These are phyloP conservation scores for Chalcosyrphus nemorum DNA, from an alignment of 2,888 invertebrate genomes.

Conservation along the genomic window DNA sequence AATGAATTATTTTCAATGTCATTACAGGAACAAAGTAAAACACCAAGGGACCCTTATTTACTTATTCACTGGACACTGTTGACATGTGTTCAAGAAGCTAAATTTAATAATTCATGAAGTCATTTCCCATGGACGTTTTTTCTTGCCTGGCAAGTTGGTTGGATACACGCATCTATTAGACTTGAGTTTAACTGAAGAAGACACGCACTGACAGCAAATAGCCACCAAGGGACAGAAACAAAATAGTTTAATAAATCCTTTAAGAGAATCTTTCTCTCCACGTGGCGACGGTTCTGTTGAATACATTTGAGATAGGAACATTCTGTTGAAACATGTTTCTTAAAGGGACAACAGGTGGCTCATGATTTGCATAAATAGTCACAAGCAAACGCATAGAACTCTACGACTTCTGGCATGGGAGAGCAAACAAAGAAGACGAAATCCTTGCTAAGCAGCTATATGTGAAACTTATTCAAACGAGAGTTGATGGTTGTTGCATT, in stretches of 20 bases:
- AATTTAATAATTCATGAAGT: constrained; percentile 22
- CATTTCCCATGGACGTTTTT: not conserved
- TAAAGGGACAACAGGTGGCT: not conserved
- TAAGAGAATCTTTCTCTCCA: not conserved
- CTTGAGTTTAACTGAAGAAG: not conserved
- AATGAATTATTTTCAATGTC: constrained; percentile 6
- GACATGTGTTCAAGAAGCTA: not conserved
- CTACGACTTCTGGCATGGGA: not conserved
- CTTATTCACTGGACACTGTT: not conserved
- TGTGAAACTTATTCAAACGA: no score
- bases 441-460: no score
- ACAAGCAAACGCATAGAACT: not conserved
- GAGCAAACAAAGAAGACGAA: not conserved
- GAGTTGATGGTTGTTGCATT: no score
- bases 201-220: not conserved
- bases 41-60: not conserved
- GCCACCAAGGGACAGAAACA: not conserved
- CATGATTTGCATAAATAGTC: no score
- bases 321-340: not conserved
- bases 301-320: no score
- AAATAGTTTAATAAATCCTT: not conserved
- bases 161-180: not conserved
- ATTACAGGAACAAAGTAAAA: not conserved
- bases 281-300: not conserved
- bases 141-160: not conserved